Percentiles rank a stretch among this genome's conserved stretches.
These are phyloP conservation scores for Percopsis omiscomaycus DNA, from an alignment of 2,797 vertebrate genomes.

Conservation along the genomic window DNA sequence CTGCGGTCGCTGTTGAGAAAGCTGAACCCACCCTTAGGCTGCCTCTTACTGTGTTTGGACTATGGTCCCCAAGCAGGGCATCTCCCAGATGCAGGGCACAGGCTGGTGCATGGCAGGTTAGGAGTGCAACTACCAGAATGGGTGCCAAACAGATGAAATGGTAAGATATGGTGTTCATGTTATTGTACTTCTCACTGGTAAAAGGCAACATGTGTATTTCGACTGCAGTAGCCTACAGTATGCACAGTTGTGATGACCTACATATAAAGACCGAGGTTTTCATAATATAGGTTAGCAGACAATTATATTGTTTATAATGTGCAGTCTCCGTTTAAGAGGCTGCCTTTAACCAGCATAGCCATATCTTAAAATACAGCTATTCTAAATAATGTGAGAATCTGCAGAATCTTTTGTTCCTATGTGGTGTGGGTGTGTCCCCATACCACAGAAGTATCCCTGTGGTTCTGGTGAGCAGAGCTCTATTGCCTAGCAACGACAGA, in stretches of 20 bases:
- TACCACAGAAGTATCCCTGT: constrained; percentile 19
- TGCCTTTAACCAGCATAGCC: background rate
- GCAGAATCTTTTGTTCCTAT: constrained; percentile 47
- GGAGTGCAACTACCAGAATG: constrained; percentile 71
- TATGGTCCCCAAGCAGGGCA: constrained; percentile 73
- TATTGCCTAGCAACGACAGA: constrained; percentile 67
- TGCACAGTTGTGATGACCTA: no score
- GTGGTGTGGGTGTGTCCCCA: constrained; percentile 68
- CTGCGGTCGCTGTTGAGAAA: constrained; percentile 47
- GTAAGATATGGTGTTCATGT: constrained; percentile 59
- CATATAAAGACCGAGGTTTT: no score
- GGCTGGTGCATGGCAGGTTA: constrained; percentile 66
- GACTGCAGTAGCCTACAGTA: no score
- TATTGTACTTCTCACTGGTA: no score
- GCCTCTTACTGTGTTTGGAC: constrained; percentile 57
- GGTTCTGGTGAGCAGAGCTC: constrained; percentile 36
- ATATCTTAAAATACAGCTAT: no score
- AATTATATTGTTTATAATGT: no score
- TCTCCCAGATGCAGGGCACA: constrained; percentile 65
- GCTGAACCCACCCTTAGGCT: constrained; percentile 62
- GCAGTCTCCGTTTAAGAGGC: background rate
- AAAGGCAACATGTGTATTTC: no score
- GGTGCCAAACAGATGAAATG: constrained; percentile 85
- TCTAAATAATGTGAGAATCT: no score
- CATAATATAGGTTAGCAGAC: no score